Conservation (phyloP, 2,797 vertebrate genomes). For the Margarornis squamiger region DNA sequence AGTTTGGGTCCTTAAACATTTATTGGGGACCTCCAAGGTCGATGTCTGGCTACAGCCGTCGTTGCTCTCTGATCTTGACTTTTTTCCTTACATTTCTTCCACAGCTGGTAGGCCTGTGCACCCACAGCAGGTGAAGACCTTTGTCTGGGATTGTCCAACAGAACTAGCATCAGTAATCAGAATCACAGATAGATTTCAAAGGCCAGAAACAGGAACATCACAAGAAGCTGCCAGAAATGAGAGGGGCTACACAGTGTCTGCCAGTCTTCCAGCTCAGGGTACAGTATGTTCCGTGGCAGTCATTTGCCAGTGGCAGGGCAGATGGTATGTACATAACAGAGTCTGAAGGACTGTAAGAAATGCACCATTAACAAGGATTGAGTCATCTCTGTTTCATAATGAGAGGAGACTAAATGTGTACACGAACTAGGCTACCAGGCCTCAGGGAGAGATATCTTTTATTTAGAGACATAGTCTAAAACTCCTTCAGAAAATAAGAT, state of each 20-base stretch:
- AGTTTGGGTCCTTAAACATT: too few species aligned
- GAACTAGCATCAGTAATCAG: not conserved
- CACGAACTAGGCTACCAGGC: not conserved
- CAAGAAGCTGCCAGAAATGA: not conserved
- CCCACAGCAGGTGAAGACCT: not conserved
- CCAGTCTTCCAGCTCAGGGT: not conserved
- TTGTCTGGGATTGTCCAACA: not conserved
- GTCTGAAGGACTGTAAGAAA: not conserved
- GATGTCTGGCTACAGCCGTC: too few species aligned
- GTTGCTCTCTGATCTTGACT: too few species aligned
- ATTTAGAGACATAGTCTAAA: not conserved
- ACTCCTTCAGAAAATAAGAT: not conserved
- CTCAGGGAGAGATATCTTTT: not conserved
- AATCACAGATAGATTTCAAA: not conserved
- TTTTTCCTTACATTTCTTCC: too few species aligned
- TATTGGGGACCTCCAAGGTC: too few species aligned
- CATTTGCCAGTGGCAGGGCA: not conserved
- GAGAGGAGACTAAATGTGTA: not conserved
- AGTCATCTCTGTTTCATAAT: not conserved
- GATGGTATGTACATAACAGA: not conserved
- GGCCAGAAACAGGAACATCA: not conserved
- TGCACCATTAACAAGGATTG: not conserved
- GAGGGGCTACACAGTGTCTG: not conserved
- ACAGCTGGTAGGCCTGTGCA: too few species aligned
- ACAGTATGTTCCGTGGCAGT: not conserved